Evolutionary conservation across 2,797 vertebrate genomes (phyloP), one percentile per base, ranked within the genome.

Genomic region (Enteromius mattozi): DNA sequence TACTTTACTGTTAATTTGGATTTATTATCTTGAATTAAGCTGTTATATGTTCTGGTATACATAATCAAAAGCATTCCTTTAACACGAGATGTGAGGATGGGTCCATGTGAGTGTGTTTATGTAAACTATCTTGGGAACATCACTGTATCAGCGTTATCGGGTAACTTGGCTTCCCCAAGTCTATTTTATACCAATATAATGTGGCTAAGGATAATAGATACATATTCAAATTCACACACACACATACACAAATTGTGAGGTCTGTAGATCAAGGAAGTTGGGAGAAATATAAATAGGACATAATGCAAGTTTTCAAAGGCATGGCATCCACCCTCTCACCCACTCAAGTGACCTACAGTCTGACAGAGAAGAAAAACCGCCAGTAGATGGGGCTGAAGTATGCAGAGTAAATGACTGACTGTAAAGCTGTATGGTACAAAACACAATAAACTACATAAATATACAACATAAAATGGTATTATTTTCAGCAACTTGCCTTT

Each of bases 321-420:
- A 68, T 35, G 30, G 63, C 45, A 51, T 14, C 19, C 61, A 79
- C 78, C 40, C 42, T 66, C 27, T 8, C 10, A 8, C 59, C 51
- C 27, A 49, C 10, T 79, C 7, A 14, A 42, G 78, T 27, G 30
- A 68, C 33, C 30, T 4, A 45, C 24, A 63, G 54, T 45, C 37
- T 61, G 4, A 16, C 13, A 45, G 35, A 47, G 19, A 63, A 14
- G 30, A 49, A 63, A 47, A 5, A 49, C 8, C 4, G 14, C 30
- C 81, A 76, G 59, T 40, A 82, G 81, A 76, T 82, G 81, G 42
- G 37, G 59, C 71, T 76, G 21, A 49, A 51, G 80, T 47, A 47
- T 47, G 3, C 40, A 47, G 17, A 66, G 78, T 10, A 66, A 49
- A 33, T 30, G 9, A 19, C 24, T 30, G 14, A 24, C 51, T 24